These are phyloP conservation scores for Eremophila alpestris DNA, from an alignment of 2,797 vertebrate genomes.

Conservation along the genomic window DNA sequence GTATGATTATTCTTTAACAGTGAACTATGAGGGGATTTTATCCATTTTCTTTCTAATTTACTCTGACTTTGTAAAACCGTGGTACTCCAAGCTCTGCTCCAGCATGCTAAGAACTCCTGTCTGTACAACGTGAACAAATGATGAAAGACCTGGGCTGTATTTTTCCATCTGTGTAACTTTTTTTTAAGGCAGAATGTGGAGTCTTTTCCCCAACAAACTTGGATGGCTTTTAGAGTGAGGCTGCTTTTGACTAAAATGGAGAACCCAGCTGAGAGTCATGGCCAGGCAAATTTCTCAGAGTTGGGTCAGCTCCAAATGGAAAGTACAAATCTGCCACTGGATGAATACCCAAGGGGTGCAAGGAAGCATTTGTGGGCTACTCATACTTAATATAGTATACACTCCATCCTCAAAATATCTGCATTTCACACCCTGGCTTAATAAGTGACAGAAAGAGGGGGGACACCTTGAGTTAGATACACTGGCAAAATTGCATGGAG, in stretches of 20 bases:
- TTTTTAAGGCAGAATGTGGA: not conserved
- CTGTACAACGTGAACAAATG: not conserved
- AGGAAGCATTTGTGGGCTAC: not conserved
- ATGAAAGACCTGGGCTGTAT: not conserved
- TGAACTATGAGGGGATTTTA: constrained; percentile 29
- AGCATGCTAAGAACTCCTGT: not conserved
- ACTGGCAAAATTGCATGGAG: not conserved
- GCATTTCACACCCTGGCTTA: not conserved
- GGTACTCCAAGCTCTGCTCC: not conserved
- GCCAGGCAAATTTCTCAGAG: not conserved
- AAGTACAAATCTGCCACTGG: not conserved
- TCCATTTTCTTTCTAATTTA: constrained; percentile 57
- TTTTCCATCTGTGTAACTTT: not conserved
- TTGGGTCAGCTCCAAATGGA: not conserved
- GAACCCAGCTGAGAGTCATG: not conserved
- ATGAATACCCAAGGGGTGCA: not conserved
- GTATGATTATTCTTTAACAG: constrained; percentile 29
- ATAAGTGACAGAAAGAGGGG: not conserved
- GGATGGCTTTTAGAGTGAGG: not conserved
- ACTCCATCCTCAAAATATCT: not conserved
- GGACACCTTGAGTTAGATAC: not conserved
- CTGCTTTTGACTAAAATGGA: not conserved
- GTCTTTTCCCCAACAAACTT: not conserved
- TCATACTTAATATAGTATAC: not conserved
- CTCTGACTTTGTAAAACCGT: not conserved